Evolutionary conservation across 53 echinoderm and acorn worm genomes (phyloP).

Genomic region (Hippasteria phrygiana): DNA sequence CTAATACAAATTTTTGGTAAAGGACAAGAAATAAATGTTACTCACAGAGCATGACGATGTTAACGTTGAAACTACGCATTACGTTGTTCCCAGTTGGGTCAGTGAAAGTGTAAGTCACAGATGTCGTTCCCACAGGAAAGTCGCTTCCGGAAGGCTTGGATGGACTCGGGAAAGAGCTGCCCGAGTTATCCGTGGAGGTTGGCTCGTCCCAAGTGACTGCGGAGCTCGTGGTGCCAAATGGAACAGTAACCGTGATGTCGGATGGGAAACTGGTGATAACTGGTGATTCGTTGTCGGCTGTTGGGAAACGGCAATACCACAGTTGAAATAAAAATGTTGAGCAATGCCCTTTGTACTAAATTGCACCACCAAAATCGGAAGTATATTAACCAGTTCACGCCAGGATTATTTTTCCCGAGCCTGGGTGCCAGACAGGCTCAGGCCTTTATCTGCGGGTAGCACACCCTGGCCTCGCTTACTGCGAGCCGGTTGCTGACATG

Average conservation of each 20-base stretch:
- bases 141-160: conserved; percentile 20
- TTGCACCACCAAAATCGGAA: too few relatives aligned
- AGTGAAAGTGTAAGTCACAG: conserved; percentile 72
- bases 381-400: too few relatives aligned
- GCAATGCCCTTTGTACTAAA: too few relatives aligned
- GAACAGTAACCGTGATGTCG: conserved; percentile 46
- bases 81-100: conserved; percentile 59
- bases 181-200: conserved; percentile 73
- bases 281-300: conserved; percentile 32
- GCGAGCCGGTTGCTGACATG: too few relatives aligned
- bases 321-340: too few relatives aligned
- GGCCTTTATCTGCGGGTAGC: too few relatives aligned
- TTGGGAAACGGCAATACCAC: too few relatives aligned
- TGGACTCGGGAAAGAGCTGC: not conserved
- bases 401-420: too few relatives aligned
- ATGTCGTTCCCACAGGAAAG: conserved; percentile 61
- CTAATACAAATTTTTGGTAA: too few relatives aligned
- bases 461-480: too few relatives aligned
- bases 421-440: too few relatives aligned
- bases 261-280: conserved; percentile 45
- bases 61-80: conserved; percentile 44
- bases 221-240: conserved; percentile 47
- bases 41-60: conserved; percentile 36
- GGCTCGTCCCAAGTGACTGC: conserved; percentile 67
- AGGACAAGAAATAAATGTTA: not conserved